Base-by-base conservation (phyloP, 2,797 vertebrate species). In the Epinephelus coioides region DNA sequence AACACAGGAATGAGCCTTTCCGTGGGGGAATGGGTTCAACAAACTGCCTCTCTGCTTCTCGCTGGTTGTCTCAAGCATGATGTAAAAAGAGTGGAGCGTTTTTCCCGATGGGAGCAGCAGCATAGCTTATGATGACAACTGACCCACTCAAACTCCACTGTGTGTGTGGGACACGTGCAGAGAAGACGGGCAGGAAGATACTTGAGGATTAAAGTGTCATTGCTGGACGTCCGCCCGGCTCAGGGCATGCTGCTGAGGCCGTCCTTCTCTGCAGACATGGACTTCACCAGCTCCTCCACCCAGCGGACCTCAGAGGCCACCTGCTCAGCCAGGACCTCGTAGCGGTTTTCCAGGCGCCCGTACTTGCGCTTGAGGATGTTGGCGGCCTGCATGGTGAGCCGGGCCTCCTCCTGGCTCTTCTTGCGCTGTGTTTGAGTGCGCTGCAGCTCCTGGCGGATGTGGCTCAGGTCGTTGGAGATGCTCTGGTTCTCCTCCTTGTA, bases 401-500 rank as follows among this genome's bases (percentile, higher is more conserved):
- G 93, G 7, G 97, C 87, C 57, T 98, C 98, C 79, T 99, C 98
- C 91, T 98, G 97, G 1, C 95, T 97, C 91, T 97, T 98, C 67
- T 96, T 96, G 80, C 97, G 97, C 81, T 97, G 95, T 0, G 93
- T 87, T 89, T 98, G 97, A 0, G 97, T 92, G 84, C 94, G 96
- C 84, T 97, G 97, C 86, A 99, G 95, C 94, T 99, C 98, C 68
- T 96, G 97, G 1, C 96, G 96, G 88, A 99, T 96, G 82, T 95
- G 96, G 75, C 91, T 93, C 75, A 99, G 93, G 90, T 99, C 96
- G 15, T 95, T 91, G 75, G 97, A 95, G 71, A 99, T 96, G 92
- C 96, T 97, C 82, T 97, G 97, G 0, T 97, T 97, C 92, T 99
- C 98, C 93, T 99, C 98, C 30, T 97, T 96, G 94, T 98, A 98